A percentile compares a stretch with the other conserved stretches of the same genome.
phyloP scores from a whole-genome alignment of 2,888 invertebrate genomes.

The Tachystola acroxantha region DNA sequence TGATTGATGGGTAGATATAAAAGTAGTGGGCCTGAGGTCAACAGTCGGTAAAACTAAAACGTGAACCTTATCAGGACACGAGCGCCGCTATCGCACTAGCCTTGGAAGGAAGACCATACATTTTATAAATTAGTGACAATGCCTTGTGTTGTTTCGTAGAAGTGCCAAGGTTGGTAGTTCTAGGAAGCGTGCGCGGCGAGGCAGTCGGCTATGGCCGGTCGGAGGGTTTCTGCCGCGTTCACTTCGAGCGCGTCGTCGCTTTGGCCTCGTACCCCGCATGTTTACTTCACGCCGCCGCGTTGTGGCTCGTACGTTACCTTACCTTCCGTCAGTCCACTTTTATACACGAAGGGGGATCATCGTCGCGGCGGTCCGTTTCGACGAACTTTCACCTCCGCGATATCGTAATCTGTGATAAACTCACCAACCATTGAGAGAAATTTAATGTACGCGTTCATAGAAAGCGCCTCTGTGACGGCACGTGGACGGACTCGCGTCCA shows the following conservation, averaged over 20 bases:
- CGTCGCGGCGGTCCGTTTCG: constrained; percentile 35
- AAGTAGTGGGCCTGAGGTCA: constrained; percentile 33
- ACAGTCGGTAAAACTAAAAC: constrained; percentile 24
- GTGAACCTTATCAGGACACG: constrained; percentile 33
- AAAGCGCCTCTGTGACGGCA: constrained; percentile 58
- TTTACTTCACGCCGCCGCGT: constrained; percentile 17
- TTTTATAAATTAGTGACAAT: constrained; percentile 76
- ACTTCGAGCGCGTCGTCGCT: constrained; percentile 19
- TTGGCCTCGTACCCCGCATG: constrained; percentile 13
- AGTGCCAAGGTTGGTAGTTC: constrained; percentile 70
- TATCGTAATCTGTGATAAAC: constrained; percentile 69
- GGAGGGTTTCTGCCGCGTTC: constrained; percentile 11
- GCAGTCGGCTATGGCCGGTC: constrained; percentile 15
- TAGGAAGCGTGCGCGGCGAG: constrained; percentile 52
- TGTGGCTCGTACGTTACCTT: constrained; percentile 13
- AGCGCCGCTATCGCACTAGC: constrained; percentile 34
- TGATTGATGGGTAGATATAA: constrained; percentile 48
- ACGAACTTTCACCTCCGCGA: constrained; percentile 75
- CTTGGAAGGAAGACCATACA: constrained; percentile 61
- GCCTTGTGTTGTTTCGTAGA: constrained; percentile 69
- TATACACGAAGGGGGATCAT: constrained; percentile 46
- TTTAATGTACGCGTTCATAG: constrained; percentile 69
- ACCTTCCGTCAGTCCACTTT: constrained; percentile 49
- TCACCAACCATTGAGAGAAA: constrained; percentile 61
- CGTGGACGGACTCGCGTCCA: constrained; percentile 49